These are phyloP conservation scores for Iselma pallidipennis DNA, from an alignment of 2,888 invertebrate genomes.

Conservation along the genomic window DNA sequence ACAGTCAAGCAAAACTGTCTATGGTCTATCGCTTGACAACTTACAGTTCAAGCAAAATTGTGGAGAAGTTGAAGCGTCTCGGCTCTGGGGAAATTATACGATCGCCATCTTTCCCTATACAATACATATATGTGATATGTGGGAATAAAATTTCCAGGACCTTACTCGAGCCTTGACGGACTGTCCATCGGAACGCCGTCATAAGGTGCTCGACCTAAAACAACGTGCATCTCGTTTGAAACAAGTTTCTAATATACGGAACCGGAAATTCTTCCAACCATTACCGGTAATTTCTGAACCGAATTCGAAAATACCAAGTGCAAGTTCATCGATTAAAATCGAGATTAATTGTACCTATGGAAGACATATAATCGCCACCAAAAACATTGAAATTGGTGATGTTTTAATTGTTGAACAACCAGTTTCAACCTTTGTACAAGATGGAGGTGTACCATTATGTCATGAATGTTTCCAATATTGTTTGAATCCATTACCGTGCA, in stretches of 20 bases:
- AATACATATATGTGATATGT: conserved; percentile 7
- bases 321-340: conserved; percentile 56
- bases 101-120: no score
- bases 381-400: conserved; percentile 72
- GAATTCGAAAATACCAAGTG: conserved; percentile 2
- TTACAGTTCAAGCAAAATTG: no score
- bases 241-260: not conserved
- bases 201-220: conserved; percentile 33
- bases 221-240: conserved; percentile 7
- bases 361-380: conserved; percentile 68
- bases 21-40: no score
- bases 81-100: no score
- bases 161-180: conserved; percentile 64
- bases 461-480: conserved; percentile 65
- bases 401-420: conserved; percentile 76
- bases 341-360: conserved; percentile 64
- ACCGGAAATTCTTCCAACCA: not conserved
- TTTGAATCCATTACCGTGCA: conserved; percentile 65
- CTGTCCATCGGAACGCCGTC: conserved; percentile 63
- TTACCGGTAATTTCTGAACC: not conserved
- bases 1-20: no score
- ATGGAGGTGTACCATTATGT: conserved; percentile 62
- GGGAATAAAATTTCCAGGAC: conserved; percentile 54
- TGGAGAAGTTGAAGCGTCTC: no score
- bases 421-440: conserved; percentile 64